Base-by-base conservation (phyloP, 1,140 invertebrate species). In the Heliconius hermathena region DNA sequence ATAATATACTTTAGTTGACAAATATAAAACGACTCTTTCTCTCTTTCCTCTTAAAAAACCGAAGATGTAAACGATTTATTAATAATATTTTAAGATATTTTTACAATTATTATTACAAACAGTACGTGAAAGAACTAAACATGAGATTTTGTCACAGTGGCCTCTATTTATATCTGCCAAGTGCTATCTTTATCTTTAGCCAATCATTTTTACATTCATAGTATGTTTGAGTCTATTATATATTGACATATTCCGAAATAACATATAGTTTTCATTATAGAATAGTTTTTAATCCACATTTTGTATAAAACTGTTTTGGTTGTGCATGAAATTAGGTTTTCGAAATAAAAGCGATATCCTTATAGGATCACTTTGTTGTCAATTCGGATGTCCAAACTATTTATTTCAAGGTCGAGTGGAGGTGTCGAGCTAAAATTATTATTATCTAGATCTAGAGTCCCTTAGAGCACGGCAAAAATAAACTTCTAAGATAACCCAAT, bases 111-210 rank as follows among this genome's bases (percentile, higher is more conserved):
- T 60, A 22, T 60, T 60, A 22, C 8, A 20, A 3, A 57, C 54
- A 20, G 54, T 57, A 57, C n/a, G n/a, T 29, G n/a, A 29, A 26
- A 29, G 13, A 71, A 70, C 8, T 5, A 52, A 60, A 8, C 41
- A 29, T 20, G 60, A 70, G 38, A 74, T 66, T 76, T 66, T 46
- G 74, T 76, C 57, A 70, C 60, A 38, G 60, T 60, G 54, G 4
- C 33, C 36, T 76, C 54, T 76, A 76, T 76, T 75, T 75, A 57
- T 60, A 76, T 41, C 38, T 72, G 71, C 38, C n/a, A 70, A 22
- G 74, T 76, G 38, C 36, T 57, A 76, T 66, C 73, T 54, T 76
- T 76, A 76, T 76, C 74, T 70, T 70, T 66, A 33, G 33, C 57
- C 74, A 54, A 76, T 66, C n/a, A 26, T 60, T 13, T 66, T 66